Evolutionary conservation across 2,888 invertebrate genomes (phyloP).

Genomic region (Arctia plantaginis): DNA sequence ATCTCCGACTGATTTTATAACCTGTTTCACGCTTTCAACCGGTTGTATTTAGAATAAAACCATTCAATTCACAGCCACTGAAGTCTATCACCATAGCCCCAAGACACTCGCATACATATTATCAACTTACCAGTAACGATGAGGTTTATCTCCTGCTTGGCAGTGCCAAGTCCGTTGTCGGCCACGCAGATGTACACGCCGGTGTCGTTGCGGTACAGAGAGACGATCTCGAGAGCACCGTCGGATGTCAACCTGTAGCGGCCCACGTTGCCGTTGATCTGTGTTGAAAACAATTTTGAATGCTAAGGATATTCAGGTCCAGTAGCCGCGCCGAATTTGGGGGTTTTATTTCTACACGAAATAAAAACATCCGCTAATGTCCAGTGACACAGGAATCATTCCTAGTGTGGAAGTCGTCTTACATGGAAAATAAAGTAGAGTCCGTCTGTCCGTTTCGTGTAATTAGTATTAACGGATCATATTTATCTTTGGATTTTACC

Average conservation of each 20-base stretch:
- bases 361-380: not conserved
- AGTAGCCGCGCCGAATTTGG: not conserved
- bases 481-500: too few species aligned
- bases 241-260: conserved; percentile 90
- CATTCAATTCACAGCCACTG: conserved; percentile 25
- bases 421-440: too few species aligned
- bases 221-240: conserved; percentile 93
- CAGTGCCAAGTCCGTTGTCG: conserved; percentile 91
- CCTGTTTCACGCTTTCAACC: too few species aligned
- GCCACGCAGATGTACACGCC: conserved; percentile 95
- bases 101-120: conserved; percentile 11
- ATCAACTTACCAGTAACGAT: conserved; percentile 90
- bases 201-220: conserved; percentile 92
- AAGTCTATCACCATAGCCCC: conserved; percentile 13
- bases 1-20: not conserved
- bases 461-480: too few species aligned
- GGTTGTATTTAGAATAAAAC: not conserved
- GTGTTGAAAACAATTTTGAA: conserved; percentile 15
- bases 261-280: conserved; percentile 91
- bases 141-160: conserved; percentile 89
- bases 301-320: not conserved
- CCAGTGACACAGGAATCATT: not conserved
- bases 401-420: not conserved
- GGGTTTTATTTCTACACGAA: not conserved
- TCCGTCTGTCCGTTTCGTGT: too few species aligned